These are phyloP conservation scores for Frankliniella fusca DNA, from an alignment of 2,888 invertebrate species.

Conservation along the genomic window DNA sequence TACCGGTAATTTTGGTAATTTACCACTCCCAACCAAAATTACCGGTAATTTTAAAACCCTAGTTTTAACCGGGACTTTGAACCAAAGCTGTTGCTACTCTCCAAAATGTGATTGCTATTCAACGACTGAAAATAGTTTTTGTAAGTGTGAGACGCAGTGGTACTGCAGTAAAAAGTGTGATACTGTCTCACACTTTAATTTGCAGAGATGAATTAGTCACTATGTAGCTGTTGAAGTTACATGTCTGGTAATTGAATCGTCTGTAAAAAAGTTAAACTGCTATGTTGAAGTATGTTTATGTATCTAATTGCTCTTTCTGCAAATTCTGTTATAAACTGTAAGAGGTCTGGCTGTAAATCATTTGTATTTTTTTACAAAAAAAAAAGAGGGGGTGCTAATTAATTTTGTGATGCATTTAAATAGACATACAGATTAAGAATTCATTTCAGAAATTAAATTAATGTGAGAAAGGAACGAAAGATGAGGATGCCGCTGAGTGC, in stretches of 20 bases:
- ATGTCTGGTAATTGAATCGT: neutral
- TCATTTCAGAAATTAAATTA: neutral
- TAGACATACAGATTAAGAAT: neutral
- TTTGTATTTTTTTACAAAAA: neutral
- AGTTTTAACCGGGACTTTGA: no score
- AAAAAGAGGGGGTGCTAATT: no score
- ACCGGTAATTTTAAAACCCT: no score
- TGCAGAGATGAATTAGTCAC: neutral
- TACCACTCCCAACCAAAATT: no score
- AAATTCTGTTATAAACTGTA: neutral
- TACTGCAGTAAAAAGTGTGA: no score
- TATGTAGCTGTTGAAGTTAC: neutral
- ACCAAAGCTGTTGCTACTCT: no score
- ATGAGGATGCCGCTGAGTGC: neutral
- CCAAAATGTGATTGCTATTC: no score
- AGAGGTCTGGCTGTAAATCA: neutral
- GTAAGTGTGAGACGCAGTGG: no score
- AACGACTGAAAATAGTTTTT: no score
- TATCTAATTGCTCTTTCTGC: neutral
- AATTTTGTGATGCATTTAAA: neutral
- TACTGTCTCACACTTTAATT: no score
- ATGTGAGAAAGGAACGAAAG: neutral
- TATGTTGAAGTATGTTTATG: neutral
- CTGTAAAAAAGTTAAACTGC: neutral
- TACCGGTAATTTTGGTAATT: no score